Percentiles rank a stretch among this genome's conserved stretches.
Conservation (phyloP, 1,140 invertebrate species). For the Aphidius gifuensis region DNA sequence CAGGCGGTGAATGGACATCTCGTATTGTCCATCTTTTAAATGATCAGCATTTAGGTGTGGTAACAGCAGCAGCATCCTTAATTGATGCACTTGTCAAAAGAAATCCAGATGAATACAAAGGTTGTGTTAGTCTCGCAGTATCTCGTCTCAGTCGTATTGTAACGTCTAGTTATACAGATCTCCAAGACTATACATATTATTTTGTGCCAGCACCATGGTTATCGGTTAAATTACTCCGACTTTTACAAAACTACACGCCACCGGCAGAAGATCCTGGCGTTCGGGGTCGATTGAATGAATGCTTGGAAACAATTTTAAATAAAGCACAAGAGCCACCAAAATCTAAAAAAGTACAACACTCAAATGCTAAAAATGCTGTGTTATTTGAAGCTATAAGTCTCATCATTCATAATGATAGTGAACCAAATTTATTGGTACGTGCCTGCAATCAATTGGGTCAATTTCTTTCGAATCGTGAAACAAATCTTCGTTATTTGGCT, state of each 20-base stretch:
- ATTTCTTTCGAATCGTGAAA: conserved; percentile 97
- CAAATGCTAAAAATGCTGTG: conserved; percentile 99
- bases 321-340: conserved; percentile 99
- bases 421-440: conserved; percentile 93
- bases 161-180: conserved; percentile 95
- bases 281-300: conserved; percentile 92
- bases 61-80: conserved; percentile 95
- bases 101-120: conserved; percentile 99
- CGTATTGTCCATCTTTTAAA: conserved; percentile 98
- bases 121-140: conserved; percentile 96
- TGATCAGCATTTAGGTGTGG: conserved; percentile 98
- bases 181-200: conserved; percentile 99
- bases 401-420: conserved; percentile 99
- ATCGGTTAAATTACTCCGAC: conserved; percentile 92
- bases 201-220: conserved; percentile 99
- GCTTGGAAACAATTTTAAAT: conserved; percentile 98
- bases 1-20: conserved; percentile 97
- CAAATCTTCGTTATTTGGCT: conserved; percentile 96
- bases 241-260: conserved; percentile 98
- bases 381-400: conserved; percentile 99
- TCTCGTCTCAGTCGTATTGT: conserved; percentile 96
- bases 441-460: conserved; percentile 99
- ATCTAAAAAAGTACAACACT: conserved; percentile 99
- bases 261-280: conserved; percentile 93
- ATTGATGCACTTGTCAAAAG: conserved; percentile 98